Base-by-base conservation (phyloP, 2,797 vertebrate genomes). In the Rousettus madagascariensis region DNA sequence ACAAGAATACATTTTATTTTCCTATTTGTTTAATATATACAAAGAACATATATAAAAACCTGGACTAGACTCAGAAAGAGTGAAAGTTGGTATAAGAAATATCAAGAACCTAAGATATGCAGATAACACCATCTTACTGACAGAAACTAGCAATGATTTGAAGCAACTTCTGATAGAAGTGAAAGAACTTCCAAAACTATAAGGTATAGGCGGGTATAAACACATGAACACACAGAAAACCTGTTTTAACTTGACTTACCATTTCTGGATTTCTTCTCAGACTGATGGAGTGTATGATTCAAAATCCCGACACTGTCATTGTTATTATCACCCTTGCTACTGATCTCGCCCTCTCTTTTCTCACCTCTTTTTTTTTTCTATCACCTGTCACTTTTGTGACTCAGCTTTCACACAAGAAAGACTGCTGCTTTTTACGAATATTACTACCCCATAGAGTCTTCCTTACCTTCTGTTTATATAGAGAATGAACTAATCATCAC, bases 201-300 rank as follows among this genome's bases (percentile, higher is more conserved):
- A 80, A 84, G 1, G 6, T 61, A 2, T 49, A 49, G 8, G 17
- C 55, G 6, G 15, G 10, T 65, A 5, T 82, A 85, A 86, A 84
- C 17, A 84, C 33, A 74, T 33, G n/a, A 28, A 20, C 5, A 94
- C 22, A 51, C 2, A 36, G 30, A 72, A 83, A 61, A n/a, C 2
- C 41, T 61, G 20, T 92, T 84, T 12, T 55, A 83, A 94, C 26
- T 89, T 43, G n/a, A 86, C 15, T 63, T 74, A 69, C 63, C 20
- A 38, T 88, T 89, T 72, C 65, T 72, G 24, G 26, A 63, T 82
- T 88, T 83, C 36, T 84, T 95, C 51, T 91, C 66, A 91, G 59
- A 75, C 9, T 16, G 7, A 15, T 71, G 17, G 33, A 94, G 43
- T 68, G 53, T 20, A 30, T 53, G 26, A 65, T 38, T 61, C 65